These are phyloP conservation scores for Neoseiulus cucumeris DNA, from an alignment of 1,140 invertebrate genomes.

Conservation along the genomic window DNA sequence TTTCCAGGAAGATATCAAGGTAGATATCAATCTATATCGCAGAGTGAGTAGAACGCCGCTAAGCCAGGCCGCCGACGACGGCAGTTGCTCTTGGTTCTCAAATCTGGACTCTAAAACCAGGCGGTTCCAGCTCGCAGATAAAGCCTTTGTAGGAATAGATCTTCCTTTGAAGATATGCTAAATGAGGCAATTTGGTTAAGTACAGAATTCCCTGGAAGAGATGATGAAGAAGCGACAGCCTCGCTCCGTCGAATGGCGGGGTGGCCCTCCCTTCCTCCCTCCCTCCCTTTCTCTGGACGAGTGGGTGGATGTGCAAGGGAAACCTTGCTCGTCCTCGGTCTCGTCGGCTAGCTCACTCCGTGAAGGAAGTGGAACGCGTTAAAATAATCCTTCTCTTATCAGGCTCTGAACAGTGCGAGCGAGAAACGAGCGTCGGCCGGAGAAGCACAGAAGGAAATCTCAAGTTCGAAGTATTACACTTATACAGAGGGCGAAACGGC, in stretches of 20 bases:
- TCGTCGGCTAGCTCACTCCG: background rate
- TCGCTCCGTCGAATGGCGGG: background rate
- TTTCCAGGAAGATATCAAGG: too few species aligned
- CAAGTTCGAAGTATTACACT: slow-evolving; percentile 8
- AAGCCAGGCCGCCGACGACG: too few species aligned
- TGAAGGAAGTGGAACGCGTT: slow-evolving; percentile 8
- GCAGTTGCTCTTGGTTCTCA: too few species aligned
- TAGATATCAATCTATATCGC: too few species aligned
- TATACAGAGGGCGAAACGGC: too few species aligned
- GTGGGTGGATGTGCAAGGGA: background rate
- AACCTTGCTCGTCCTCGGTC: background rate
- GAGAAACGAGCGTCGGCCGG: background rate
- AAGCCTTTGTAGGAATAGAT: slow-evolving; percentile 9
- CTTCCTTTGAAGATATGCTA: slow-evolving; percentile 10
- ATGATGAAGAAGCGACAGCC: background rate
- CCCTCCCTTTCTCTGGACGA: too few species aligned
- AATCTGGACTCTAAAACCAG: background rate
- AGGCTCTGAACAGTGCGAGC: background rate
- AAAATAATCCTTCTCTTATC: slow-evolving; percentile 11
- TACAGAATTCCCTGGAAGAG: slow-evolving; percentile 11
- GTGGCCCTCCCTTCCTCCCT: too few species aligned
- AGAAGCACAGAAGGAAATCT: background rate
- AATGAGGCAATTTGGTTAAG: slow-evolving; percentile 12
- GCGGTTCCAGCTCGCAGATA: background rate
- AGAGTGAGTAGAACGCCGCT: too few species aligned